Conservation (phyloP, 2,888 invertebrate genomes). For the Andrena flavipes region DNA sequence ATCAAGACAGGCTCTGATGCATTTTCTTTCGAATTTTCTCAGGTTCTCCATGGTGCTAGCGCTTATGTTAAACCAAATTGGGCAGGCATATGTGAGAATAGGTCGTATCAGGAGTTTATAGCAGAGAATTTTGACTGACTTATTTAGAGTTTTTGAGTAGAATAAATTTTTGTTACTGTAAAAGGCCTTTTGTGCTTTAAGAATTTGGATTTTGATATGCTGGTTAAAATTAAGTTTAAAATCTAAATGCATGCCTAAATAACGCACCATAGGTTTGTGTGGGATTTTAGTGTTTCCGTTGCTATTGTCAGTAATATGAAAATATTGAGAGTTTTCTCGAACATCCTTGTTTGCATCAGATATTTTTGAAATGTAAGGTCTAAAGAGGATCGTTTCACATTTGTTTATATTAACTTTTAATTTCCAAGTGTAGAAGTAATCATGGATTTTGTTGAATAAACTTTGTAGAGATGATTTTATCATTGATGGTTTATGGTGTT, state of each 20-base stretch:
- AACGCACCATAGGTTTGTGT: neutral
- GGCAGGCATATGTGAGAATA: constrained; percentile 17
- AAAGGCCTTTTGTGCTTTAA: constrained; percentile 13
- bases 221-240: constrained; percentile 9
- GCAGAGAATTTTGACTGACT: neutral
- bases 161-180: neutral
- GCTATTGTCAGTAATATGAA: neutral
- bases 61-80: constrained; percentile 45
- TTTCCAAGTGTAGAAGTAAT: constrained; percentile 38
- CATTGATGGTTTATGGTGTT: neutral
- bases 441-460: constrained; percentile 19
- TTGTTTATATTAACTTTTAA: constrained; percentile 38
- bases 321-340: neutral
- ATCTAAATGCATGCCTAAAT: constrained; percentile 19
- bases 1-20: constrained; percentile 35
- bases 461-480: constrained; percentile 24
- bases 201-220: neutral
- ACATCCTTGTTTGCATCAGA: constrained; percentile 14
- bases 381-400: constrained; percentile 46
- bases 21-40: constrained; percentile 45
- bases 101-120: constrained; percentile 16
- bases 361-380: neutral
- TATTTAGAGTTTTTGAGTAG: neutral
- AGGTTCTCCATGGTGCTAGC: constrained; percentile 41
- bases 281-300: neutral